Base-by-base conservation (phyloP, 2,888 invertebrate species). In the Ischnura elegans region DNA sequence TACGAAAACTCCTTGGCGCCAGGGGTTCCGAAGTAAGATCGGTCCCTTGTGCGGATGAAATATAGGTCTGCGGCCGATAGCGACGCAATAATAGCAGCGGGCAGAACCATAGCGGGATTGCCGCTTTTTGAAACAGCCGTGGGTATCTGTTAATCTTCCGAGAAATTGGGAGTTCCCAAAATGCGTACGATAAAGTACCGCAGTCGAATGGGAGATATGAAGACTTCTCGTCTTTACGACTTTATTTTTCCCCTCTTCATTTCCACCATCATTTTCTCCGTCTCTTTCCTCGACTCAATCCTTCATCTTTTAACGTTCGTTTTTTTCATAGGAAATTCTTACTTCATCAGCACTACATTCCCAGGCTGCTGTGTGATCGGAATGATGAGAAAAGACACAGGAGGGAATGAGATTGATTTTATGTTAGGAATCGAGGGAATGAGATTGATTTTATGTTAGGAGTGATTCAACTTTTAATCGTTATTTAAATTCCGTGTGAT, bases 71-170 rank as follows among this genome's bases (percentile, higher is more conserved):
- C 86, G 86, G 86, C 86, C 87, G 51, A 87, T 87, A 42, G 87
- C 87, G 87, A 55, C 42, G 87, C 42, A 87, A 55, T 87, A 87
- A 87, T 55, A 21, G 87, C 51, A 25, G 87, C 51, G 42, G 87
- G 61, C 51, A 61, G 55, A 19, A 42, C 87, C 42, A 61, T 55
- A 87, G 87, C 55, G 25, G 46, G 55, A 61, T 87, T 87, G 90
- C 90, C 61, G 61, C 61, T 61, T 61, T n/a, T 90, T 61, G 61
- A 42, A 90, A 43, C 61, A 45, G 90, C 90, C 51, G 36, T 76
- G 61, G 61, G 61, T 90, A 90, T 61, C 87, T 87, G 87, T 87
- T 87, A 87, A 87, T 87, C 87, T 87, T 87, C 87, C 87, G 46
- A 61, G 87, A 87, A 87, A 87, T 87, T 87, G 87, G 87, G 51